Percentiles rank a stretch among this genome's conserved stretches.
phyloP scores from a whole-genome alignment of 1,140 invertebrate genomes.

The Bombus polaris region DNA sequence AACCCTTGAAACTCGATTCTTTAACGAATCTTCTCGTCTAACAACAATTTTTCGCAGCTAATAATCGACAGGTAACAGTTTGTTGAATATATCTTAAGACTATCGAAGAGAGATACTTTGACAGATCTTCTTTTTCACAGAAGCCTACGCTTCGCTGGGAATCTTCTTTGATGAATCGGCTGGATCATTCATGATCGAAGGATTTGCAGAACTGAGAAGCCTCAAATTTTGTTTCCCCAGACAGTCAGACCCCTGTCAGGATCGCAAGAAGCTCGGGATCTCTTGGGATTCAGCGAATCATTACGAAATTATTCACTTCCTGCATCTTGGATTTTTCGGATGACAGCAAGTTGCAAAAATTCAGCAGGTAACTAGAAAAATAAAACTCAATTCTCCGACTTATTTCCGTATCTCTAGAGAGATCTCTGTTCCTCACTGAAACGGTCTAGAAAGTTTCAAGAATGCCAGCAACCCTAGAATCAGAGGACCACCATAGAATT shows the following conservation, averaged over 20 bases:
- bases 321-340: not conserved
- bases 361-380: too few species aligned
- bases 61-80: too few species aligned
- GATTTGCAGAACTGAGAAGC: not conserved
- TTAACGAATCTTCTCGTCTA: too few species aligned
- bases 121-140: not conserved
- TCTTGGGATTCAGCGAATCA: too few species aligned
- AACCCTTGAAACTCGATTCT: not conserved
- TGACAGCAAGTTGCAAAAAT: too few species aligned
- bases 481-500: not conserved
- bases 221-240: not conserved
- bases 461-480: not conserved
- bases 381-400: too few species aligned
- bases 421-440: too few species aligned
- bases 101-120: too few species aligned
- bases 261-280: not conserved
- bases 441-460: too few species aligned
- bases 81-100: not conserved
- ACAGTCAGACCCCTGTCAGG: too few species aligned
- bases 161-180: not conserved
- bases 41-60: too few species aligned
- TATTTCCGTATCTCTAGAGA: too few species aligned
- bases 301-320: not conserved
- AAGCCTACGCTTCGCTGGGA: not conserved
- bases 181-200: not conserved